Base-by-base conservation (phyloP, 2,113 vertebrate genomes). In the Myrmophylax atrothorax region DNA sequence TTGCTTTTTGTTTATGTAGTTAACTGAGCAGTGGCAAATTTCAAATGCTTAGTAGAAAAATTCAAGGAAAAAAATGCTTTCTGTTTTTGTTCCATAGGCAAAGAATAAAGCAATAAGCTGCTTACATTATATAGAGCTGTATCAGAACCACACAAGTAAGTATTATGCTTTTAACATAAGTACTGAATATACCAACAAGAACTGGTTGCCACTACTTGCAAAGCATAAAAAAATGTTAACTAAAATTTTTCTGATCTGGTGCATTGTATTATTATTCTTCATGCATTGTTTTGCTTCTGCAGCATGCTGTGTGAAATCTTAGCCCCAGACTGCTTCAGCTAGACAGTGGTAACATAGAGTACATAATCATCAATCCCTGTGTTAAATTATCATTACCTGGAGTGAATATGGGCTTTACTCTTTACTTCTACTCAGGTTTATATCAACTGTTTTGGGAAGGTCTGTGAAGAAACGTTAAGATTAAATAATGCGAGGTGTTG, bases 91-190 rank as follows among this genome's bases (percentile, higher is more conserved):
- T 83, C 88, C 95, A 73, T 94, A 99, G 99, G 99, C 99, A 59
- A 99, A 99, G 97, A 99, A 99, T 97, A 97, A 97, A 98, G 99
- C 99, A 5, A 87, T 99, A 78, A 98, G 97, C 64, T 98, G 98
- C 96, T 95, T 99, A 74, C 98, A 99, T 83, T 99, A 98, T 23
- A 98, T 99, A 67, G 99, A 99, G 14, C 91, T 98, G 62, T 99
- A 98, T 90, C 98, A 99, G 89, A 87, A 98, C 96, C 98, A 99
- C 89, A 99, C 99, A 81, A 99, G 99, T 99, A 97, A 99, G 99
- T 98, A 42, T 33, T 69, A 28, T 7, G 28, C 38, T 79, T 75
- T 58, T n/a, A n/a, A 0, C 55, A 0, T 23, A 24, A 53, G 22
- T 42, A 56, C 12, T 87, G 49, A 53, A 42, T 60, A 18, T 19